Evolutionary conservation across 2,888 invertebrate genomes (phyloP).

Genomic region (Dolichomitus sp.): DNA sequence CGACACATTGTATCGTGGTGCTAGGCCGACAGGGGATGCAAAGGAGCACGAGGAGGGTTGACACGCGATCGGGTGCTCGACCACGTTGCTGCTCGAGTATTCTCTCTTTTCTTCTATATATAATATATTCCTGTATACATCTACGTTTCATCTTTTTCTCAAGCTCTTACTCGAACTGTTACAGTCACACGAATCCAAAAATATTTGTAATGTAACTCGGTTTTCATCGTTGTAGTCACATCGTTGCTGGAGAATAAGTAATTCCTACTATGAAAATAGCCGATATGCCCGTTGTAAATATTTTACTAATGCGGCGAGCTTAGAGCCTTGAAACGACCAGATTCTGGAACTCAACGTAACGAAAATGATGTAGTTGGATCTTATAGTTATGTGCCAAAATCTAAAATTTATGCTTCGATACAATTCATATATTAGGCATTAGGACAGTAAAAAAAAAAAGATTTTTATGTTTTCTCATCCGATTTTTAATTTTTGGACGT

Average conservation of each 20-base stretch:
- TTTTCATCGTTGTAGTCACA: background rate
- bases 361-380: background rate
- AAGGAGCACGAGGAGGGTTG: constrained; percentile 64
- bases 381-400: background rate
- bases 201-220: constrained; percentile 7
- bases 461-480: too few relatives aligned
- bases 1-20: constrained; percentile 40
- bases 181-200: background rate
- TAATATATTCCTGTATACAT: background rate
- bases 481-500: too few relatives aligned
- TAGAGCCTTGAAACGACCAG: background rate
- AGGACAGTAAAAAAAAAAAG: too few relatives aligned
- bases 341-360: too few relatives aligned
- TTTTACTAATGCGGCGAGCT: background rate
- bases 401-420: background rate
- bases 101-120: constrained; percentile 31
- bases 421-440: background rate
- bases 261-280: background rate
- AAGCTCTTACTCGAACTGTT: background rate
- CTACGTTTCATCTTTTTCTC: background rate
- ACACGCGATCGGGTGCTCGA: constrained; percentile 65
- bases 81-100: constrained; percentile 58
- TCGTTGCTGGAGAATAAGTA: too few relatives aligned
- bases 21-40: constrained; percentile 55
- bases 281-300: background rate